Evolutionary conservation across 2,797 vertebrate genomes (phyloP).

Genomic region (Heliangelus exortis): DNA sequence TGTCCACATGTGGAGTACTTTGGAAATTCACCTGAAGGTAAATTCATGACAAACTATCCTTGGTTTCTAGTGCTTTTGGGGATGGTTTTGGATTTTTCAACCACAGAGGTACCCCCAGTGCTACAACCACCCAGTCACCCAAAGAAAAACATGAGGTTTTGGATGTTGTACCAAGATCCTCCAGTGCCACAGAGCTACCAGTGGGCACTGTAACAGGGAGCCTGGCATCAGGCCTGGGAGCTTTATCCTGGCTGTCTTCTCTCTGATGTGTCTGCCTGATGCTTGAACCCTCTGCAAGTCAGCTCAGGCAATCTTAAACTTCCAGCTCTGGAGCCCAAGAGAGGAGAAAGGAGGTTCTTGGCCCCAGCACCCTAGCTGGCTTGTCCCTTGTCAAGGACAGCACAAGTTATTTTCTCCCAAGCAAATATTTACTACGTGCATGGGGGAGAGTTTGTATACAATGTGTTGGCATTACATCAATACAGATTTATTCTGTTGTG

Average conservation of each 20-base stretch:
- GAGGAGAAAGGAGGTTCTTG: not conserved
- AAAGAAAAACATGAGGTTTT: not conserved
- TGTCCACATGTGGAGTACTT: not conserved
- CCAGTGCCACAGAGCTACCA: not conserved
- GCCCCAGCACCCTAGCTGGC: not conserved
- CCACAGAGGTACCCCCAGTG: not conserved
- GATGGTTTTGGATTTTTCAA: not conserved
- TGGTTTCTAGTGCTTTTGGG: not conserved
- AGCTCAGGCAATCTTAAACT: not conserved
- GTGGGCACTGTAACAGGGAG: accelerated
- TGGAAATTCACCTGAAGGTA: not conserved
- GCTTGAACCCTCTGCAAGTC: not conserved
- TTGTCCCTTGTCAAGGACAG: not conserved
- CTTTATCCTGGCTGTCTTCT: not conserved
- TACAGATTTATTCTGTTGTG: constrained; percentile 1
- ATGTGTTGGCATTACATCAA: constrained; percentile 10
- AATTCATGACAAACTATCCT: not conserved
- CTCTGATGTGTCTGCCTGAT: not conserved
- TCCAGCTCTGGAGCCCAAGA: not conserved
- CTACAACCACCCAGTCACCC: not conserved
- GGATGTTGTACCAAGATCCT: not conserved
- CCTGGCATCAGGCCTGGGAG: not conserved
- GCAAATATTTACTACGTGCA: constrained; percentile 35
- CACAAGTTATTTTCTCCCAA: not conserved
- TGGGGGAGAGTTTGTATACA: not conserved